Base-by-base conservation (phyloP, 2,113 vertebrate genomes). In the Sinosuthora webbiana region DNA sequence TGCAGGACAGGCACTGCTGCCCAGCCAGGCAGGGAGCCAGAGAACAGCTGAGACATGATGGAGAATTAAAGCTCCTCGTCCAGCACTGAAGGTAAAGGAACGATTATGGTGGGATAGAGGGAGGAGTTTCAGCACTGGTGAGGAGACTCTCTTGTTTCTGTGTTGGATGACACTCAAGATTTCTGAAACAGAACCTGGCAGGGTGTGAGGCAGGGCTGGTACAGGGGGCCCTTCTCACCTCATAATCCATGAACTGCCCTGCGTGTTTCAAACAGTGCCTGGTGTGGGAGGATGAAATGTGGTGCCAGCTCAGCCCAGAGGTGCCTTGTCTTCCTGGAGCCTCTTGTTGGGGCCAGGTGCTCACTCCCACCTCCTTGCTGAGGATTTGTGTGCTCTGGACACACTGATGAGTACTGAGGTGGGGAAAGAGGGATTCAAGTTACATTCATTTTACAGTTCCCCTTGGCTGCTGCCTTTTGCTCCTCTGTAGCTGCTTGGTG, bases 311-410 rank as follows among this genome's bases (percentile, higher is more conserved):
- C 65, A 78, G 17, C 22, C 56, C 47, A 44, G n/a, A 39, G 2
- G 70, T 53, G 13, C 47, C 35, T 57, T 33, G n/a, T n/a, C 17
- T 14, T 53, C 33, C 70, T 35, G 8, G 63, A 78, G 44, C 41
- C 65, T 28, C 0, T 0, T 0, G 1, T 0, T 37, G 59, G 25
- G 60, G 39, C 0, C 11, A 20, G 44, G 4, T 24, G 35, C n/a
- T 91, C 10, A 0, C 9, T 77, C 44, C 33, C 23, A 2, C 1
- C 11, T 47, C 37, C 33, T 35, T 2, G 1, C 42, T 21, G 24
- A 10, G 45, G 41, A 42, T 77, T 45, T 52, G n/a, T 64, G 42
- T 31, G 21, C 21, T 41, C 50, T 47, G 60, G 47, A 24, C 45
- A 13, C 55, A 10, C 22, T 0, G 1, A 17, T 12, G 52, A 59